Conservation (phyloP, 2,888 invertebrate genomes). For the Sisyra terminalis region DNA sequence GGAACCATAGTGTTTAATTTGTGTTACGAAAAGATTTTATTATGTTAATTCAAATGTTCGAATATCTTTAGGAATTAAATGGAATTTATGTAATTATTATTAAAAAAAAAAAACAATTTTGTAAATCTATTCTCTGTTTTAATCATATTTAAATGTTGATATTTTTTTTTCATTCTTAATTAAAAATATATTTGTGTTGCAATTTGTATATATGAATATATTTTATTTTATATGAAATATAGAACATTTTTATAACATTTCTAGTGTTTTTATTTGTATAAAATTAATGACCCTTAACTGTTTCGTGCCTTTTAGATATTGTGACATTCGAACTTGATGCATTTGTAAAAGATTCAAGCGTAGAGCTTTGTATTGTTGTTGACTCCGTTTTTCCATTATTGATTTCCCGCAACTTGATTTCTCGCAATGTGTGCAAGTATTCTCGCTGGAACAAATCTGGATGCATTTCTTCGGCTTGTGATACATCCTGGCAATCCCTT, state of each 20-base stretch:
- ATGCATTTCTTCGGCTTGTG: conserved; percentile 17
- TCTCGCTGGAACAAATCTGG: conserved; percentile 18
- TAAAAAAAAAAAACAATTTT: too few relatives aligned
- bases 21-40: neutral
- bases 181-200: conserved; percentile 4
- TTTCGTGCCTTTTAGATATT: too few relatives aligned
- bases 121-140: too few relatives aligned
- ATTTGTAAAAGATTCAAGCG: too few relatives aligned
- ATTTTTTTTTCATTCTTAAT: conserved; percentile 1
- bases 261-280: too few relatives aligned
- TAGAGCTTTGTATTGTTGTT: neutral
- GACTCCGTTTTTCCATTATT: neutral
- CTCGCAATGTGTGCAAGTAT: conserved; percentile 13
- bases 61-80: too few relatives aligned
- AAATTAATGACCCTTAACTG: too few relatives aligned
- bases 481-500: conserved; percentile 21
- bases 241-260: too few relatives aligned
- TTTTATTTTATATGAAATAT: conserved; percentile 1
- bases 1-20: neutral
- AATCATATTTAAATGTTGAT: neutral
- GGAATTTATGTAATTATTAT: too few relatives aligned
- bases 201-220: neutral
- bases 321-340: too few relatives aligned
- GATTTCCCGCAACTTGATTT: conserved; percentile 11
- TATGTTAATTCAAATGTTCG: too few relatives aligned